Conservation (phyloP, 2,888 invertebrate genomes). For the Chironomus tentans region DNA sequence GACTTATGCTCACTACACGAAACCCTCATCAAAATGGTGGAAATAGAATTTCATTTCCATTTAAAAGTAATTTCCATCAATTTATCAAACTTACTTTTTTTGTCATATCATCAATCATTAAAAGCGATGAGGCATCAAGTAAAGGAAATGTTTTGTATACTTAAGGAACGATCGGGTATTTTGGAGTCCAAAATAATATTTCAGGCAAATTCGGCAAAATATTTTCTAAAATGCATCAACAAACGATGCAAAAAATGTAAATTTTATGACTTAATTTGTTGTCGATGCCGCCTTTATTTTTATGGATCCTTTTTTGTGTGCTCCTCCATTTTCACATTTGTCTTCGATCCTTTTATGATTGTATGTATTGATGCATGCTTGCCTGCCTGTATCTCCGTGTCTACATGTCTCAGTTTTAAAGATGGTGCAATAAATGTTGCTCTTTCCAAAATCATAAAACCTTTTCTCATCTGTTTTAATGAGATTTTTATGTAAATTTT, state of each 20-base stretch:
- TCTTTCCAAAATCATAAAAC: not conserved
- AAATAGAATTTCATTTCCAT: not conserved
- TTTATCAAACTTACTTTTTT: not conserved
- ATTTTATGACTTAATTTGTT: slow-evolving; percentile 23
- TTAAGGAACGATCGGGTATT: not conserved
- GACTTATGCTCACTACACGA: no score
- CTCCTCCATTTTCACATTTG: not conserved
- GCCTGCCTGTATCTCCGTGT: not conserved
- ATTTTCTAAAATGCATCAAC: not conserved
- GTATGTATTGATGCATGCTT: not conserved
- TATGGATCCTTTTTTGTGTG: not conserved
- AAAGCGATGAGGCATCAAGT: not conserved
- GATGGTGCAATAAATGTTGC: not conserved
- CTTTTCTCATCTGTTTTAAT: slow-evolving; percentile 11
- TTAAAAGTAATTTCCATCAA: no score
- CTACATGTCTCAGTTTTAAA: not conserved
- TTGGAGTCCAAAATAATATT: not conserved
- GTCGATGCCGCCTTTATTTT: slow-evolving; percentile 7
- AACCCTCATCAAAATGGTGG: not conserved
- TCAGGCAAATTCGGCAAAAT: not conserved
- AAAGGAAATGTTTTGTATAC: not conserved
- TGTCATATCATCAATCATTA: not conserved
- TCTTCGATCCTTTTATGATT: slow-evolving; percentile 1
- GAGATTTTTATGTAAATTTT: slow-evolving; percentile 17
- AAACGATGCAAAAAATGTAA: not conserved